Evolutionary conservation across 1,140 invertebrate species (phyloP).

Genomic region (Amyelois transitella): DNA sequence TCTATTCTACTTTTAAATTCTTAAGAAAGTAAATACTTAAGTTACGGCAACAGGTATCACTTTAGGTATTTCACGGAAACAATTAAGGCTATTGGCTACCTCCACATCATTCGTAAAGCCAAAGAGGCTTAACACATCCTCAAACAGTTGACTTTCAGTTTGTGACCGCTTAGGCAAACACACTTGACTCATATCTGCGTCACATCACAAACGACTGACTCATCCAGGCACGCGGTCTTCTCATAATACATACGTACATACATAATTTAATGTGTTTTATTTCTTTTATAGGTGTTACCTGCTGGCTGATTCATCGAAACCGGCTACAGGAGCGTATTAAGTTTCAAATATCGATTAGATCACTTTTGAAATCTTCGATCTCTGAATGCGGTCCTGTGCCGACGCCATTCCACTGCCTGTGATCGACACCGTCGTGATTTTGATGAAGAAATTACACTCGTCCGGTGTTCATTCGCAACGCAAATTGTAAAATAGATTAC

Average conservation of each 20-base stretch:
- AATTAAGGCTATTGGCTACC: not conserved
- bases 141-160: constrained; percentile 19
- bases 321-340: not conserved
- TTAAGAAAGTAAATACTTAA: too few species aligned
- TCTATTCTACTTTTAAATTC: too few species aligned
- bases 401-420: constrained; percentile 58
- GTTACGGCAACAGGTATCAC: too few species aligned
- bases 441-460: constrained; percentile 59
- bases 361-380: not conserved
- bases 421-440: constrained; percentile 37
- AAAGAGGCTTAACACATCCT: constrained; percentile 15
- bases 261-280: constrained; percentile 29
- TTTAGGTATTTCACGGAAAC: too few species aligned
- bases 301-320: constrained; percentile 39
- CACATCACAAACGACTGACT: constrained; percentile 53
- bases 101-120: not conserved
- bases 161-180: constrained; percentile 31
- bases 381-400: constrained; percentile 16
- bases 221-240: constrained; percentile 32
- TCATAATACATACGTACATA: constrained; percentile 2
- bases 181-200: constrained; percentile 53
- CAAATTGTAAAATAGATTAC: constrained; percentile 41
- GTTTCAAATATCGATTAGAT: constrained; percentile 1
- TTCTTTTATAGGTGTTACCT: constrained; percentile 49
- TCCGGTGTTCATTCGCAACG: constrained; percentile 50